Base-by-base conservation (phyloP, 2,113 vertebrate species). In the Zootoca vivipara region DNA sequence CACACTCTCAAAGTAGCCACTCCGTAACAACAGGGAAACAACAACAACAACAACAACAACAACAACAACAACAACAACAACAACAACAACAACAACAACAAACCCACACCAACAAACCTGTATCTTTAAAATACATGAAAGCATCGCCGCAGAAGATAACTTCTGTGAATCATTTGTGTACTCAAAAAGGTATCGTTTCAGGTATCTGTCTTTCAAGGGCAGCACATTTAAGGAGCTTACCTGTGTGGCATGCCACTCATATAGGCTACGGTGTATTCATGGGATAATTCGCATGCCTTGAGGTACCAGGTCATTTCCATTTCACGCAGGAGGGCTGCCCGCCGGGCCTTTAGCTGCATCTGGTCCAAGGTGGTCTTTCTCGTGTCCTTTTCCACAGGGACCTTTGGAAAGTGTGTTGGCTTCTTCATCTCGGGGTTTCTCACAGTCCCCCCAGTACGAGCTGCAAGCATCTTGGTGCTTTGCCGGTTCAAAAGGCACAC, bases 301-400 rank as follows among this genome's bases (percentile, higher is more conserved):
- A 99, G 96, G 95, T 98, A 99, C 98, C 98, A 99, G 95, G 90
- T 98, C 97, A 98, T 98, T 96, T 99, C 99, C 94, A 98, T 96
- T 90, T 99, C 98, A 13, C 97, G 96, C 84, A 98, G 96, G 69
- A 98, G 93, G 0, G 96, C 96, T 52, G 97, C 97, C 46, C 96
- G 98, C 88, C 96, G 96, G 0, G 95, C 95, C 33, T 95, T 93
- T 87, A 96, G 95, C 93, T 95, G 97, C 35, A 87, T 95, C 85
- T 96, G 97, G 91, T 90, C 93, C 0, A 93, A 90, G 42, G 94
- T 88, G 38, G 94, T 95, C 82, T 85, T 92, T 82, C 95, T 95
- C 79, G 94, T 94, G 16, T 98, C 97, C 40, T 95, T 97, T 70
- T 98, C 98, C 22, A 97, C 89, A 74, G 97, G 95, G 97, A 94